Evolutionary conservation across 2,888 invertebrate genomes (phyloP).

Genomic region (Lithophane semibrunnea): DNA sequence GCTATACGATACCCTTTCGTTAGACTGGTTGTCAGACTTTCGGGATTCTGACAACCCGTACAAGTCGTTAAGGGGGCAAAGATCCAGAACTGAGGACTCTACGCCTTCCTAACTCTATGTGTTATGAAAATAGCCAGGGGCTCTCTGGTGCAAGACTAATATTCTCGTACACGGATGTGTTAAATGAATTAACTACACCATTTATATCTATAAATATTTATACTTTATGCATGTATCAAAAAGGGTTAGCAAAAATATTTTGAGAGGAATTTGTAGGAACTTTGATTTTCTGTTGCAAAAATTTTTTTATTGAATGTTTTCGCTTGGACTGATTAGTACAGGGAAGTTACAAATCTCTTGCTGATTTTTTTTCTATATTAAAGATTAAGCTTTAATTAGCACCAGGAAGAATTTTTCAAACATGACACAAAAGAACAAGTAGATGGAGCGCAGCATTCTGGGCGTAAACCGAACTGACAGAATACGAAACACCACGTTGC

Average conservation of each 20-base stretch:
- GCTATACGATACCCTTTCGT: too few species aligned
- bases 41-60: too few species aligned
- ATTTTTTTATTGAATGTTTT: background rate
- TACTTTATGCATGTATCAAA: slow-evolving; percentile 12
- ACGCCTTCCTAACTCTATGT: slow-evolving; percentile 31
- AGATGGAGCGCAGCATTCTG: too few species aligned
- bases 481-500: too few species aligned
- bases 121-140: slow-evolving; percentile 59
- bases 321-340: background rate
- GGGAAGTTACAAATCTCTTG: background rate
- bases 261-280: background rate
- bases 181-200: slow-evolving; percentile 60
- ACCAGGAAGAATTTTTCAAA: too few species aligned
- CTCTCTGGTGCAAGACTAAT: slow-evolving; percentile 56
- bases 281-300: background rate
- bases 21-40: too few species aligned
- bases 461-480: too few species aligned
- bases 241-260: slow-evolving; percentile 18
- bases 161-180: slow-evolving; percentile 57
- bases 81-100: slow-evolving; percentile 31
- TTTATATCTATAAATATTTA: slow-evolving; percentile 52
- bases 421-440: too few species aligned
- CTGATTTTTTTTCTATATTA: too few species aligned
- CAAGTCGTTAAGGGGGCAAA: too few species aligned
- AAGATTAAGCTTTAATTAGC: too few species aligned